Evolutionary conservation across 2,888 invertebrate species (phyloP).

Genomic region (Drosophila borborema): DNA sequence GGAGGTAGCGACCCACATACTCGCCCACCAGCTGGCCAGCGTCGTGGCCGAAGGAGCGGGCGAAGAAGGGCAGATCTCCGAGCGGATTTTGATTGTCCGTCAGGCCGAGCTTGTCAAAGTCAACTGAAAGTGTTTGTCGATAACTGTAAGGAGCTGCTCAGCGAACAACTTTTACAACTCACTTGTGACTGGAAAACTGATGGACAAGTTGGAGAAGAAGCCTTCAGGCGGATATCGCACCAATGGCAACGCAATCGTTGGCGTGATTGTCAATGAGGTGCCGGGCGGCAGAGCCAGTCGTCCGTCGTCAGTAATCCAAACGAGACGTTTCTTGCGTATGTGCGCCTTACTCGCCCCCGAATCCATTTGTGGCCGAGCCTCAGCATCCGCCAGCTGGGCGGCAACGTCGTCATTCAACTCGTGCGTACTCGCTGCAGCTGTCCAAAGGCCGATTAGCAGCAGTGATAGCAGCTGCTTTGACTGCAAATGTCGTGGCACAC

Average conservation of each 20-base stretch:
- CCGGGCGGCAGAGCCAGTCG: slow-evolving; percentile 93
- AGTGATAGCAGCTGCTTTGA: slow-evolving; percentile 23
- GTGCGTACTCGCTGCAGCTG: slow-evolving; percentile 28
- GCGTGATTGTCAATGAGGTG: slow-evolving; percentile 91
- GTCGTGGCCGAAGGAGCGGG: slow-evolving; percentile 90
- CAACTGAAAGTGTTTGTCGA: slow-evolving; percentile 87
- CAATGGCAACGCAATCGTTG: slow-evolving; percentile 92
- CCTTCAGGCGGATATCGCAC: slow-evolving; percentile 94
- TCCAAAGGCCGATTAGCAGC: slow-evolving; percentile 43
- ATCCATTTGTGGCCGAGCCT: slow-evolving; percentile 34
- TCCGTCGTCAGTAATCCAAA: slow-evolving; percentile 95
- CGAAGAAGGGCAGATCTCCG: slow-evolving; percentile 91
- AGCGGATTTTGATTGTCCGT: slow-evolving; percentile 96
- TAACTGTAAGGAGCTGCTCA: background rate
- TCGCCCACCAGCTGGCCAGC: slow-evolving; percentile 89
- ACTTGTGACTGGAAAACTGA: slow-evolving; percentile 94
- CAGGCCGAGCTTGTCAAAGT: slow-evolving; percentile 93
- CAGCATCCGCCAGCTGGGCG: slow-evolving; percentile 62
- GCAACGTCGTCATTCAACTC: slow-evolving; percentile 1
- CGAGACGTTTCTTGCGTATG: slow-evolving; percentile 92
- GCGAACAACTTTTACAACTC: slow-evolving; percentile 84
- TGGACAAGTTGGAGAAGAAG: slow-evolving; percentile 93
- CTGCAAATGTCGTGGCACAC: slow-evolving; percentile 24
- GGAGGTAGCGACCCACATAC: slow-evolving; percentile 90
- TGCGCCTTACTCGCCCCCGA: slow-evolving; percentile 85